Conservation (phyloP, 2,113 vertebrate genomes). For the Pontoporia blainvillei region DNA sequence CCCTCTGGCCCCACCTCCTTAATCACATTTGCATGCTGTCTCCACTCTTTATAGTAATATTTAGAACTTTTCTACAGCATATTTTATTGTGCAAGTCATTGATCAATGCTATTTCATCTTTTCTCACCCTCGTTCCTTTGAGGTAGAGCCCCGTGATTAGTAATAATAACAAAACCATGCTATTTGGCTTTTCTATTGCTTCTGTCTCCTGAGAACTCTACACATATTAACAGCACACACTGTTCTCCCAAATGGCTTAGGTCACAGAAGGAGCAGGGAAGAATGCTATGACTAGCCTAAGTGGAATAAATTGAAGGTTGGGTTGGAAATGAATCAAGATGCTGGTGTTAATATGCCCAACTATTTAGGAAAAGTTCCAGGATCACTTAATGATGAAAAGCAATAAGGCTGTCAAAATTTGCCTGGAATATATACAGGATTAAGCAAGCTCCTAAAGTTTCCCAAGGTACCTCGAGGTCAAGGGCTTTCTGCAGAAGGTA, state of each 20-base stretch:
- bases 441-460: slow-evolving; percentile 63
- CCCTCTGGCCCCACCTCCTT: slow-evolving; percentile 43
- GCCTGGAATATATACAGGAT: slow-evolving; percentile 62
- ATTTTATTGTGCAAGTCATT: slow-evolving; percentile 57
- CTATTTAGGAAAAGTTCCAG: slow-evolving; percentile 66
- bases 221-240: slow-evolving; percentile 5
- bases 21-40: slow-evolving; percentile 72
- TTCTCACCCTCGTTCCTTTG: slow-evolving; percentile 53
- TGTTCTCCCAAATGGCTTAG: not conserved
- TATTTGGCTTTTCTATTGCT: slow-evolving; percentile 53
- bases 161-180: slow-evolving; percentile 47
- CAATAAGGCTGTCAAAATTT: slow-evolving; percentile 67
- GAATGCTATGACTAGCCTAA: slow-evolving; percentile 15
- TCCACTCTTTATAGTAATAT: slow-evolving; percentile 38
- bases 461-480: slow-evolving; percentile 54
- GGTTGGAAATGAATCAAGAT: slow-evolving; percentile 61
- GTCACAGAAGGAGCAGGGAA: slow-evolving; percentile 2
- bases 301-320: slow-evolving; percentile 42
- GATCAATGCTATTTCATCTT: slow-evolving; percentile 58
- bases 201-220: slow-evolving; percentile 57
- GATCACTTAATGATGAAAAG: slow-evolving; percentile 66
- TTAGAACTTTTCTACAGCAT: slow-evolving; percentile 32
- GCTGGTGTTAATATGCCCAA: slow-evolving; percentile 52
- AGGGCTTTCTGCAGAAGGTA: slow-evolving; percentile 67
- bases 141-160: slow-evolving; percentile 45